Percentiles rank a stretch among this genome's conserved stretches.
phyloP scores from a whole-genome alignment of 2,888 invertebrate genomes.

The Odontocolon sp. region DNA sequence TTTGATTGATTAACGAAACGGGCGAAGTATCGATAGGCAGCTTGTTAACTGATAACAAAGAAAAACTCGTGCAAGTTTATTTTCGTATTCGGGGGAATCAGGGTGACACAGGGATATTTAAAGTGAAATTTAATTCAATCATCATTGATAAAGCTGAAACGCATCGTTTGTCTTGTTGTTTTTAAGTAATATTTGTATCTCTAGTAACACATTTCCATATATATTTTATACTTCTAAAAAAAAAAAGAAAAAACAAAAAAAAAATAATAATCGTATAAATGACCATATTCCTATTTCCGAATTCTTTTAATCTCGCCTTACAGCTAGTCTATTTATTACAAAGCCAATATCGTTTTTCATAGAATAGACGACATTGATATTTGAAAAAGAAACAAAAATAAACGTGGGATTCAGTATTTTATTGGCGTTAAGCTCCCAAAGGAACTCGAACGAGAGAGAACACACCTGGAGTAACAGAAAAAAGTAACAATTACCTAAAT shows the following conservation, averaged over 20 bases:
- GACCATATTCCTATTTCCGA: constrained; percentile 27
- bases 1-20: background rate
- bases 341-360: background rate
- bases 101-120: constrained; percentile 64
- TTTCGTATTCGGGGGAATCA: constrained; percentile 71
- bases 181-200: constrained; percentile 4
- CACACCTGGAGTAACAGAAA: constrained; percentile 64
- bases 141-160: background rate
- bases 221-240: constrained; percentile 53
- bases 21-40: constrained; percentile 25
- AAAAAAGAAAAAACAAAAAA: no score
- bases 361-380: background rate
- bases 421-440: constrained; percentile 6
- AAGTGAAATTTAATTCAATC: constrained; percentile 5
- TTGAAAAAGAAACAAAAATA: constrained; percentile 2
- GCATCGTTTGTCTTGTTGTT: constrained; percentile 8
- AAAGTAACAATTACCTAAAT: constrained; percentile 53
- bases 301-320: background rate
- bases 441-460: constrained; percentile 38
- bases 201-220: constrained; percentile 35
- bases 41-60: constrained; percentile 23
- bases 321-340: background rate
- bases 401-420: background rate
- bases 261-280: constrained; percentile 24
- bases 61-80: constrained; percentile 62